These are phyloP conservation scores for Mus minutoides DNA, from an alignment of 2,797 vertebrate species.

Conservation along the genomic window DNA sequence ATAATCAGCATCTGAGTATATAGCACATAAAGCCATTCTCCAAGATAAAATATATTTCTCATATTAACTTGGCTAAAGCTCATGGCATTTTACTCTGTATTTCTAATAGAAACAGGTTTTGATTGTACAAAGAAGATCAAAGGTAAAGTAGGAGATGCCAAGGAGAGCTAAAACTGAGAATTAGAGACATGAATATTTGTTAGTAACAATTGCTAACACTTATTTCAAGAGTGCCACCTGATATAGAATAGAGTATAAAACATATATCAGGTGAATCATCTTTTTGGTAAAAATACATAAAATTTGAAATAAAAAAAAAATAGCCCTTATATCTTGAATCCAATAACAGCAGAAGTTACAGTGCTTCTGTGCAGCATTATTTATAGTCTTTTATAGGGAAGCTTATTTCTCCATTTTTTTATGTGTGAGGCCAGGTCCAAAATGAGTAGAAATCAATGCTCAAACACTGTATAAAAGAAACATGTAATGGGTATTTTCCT, in stretches of 20 bases:
- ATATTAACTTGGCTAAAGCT: neutral
- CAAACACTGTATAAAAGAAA: neutral
- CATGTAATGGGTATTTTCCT: neutral
- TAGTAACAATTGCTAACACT: neutral
- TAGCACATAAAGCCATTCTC: too few relatives aligned
- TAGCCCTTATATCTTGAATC: neutral
- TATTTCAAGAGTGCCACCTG: neutral
- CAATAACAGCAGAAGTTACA: neutral
- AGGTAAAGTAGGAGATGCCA: neutral
- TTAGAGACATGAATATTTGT: neutral
- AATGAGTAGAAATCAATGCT: neutral
- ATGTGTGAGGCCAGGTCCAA: neutral
- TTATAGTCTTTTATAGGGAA: neutral
- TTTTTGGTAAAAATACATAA: neutral
- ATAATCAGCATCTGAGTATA: too few relatives aligned
- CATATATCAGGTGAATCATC: neutral
- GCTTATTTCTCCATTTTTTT: neutral
- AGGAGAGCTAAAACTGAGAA: neutral
- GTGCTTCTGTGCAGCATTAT: neutral
- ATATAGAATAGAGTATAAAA: neutral
- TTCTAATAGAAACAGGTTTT: neutral
- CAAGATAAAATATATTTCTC: neutral
- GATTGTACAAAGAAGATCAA: neutral
- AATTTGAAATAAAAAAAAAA: neutral
- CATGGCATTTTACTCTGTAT: neutral